phyloP scores from a whole-genome alignment of 2,888 invertebrate genomes.

The Plusia festucae region DNA sequence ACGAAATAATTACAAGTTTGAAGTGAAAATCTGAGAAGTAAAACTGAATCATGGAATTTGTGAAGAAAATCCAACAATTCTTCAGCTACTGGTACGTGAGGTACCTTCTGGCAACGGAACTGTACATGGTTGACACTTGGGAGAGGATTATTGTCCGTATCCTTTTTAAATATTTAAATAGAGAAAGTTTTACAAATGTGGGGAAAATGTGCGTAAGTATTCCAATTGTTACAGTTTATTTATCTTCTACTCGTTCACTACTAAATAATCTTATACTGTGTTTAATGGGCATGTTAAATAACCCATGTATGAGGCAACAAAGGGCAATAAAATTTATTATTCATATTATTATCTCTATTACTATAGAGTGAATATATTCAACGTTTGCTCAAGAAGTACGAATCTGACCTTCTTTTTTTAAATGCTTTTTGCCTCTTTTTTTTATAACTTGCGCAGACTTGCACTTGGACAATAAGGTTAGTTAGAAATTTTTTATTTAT shows the following conservation, averaged over 20 bases:
- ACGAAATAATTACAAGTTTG: constrained; percentile 6
- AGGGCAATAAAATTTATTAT: background rate
- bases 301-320: background rate
- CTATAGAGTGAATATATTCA: background rate
- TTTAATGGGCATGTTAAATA: background rate
- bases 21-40: constrained; percentile 14
- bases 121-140: constrained; percentile 92
- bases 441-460: no score
- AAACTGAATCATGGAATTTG: constrained; percentile 62
- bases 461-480: no score
- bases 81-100: constrained; percentile 90
- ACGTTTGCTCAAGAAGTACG: background rate
- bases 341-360: background rate
- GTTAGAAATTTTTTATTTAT: no score
- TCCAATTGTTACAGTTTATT: background rate
- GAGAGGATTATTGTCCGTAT: constrained; percentile 90
- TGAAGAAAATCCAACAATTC: constrained; percentile 81
- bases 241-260: background rate
- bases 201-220: background rate
- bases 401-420: background rate
- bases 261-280: no score
- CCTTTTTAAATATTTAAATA: constrained; percentile 83
- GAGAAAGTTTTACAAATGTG: background rate
- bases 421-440: background rate
- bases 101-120: constrained; percentile 89